Evolutionary conservation across 2,797 vertebrate species (phyloP), one percentile per base, ranked within the genome.

Genomic region (Taeniopygia guttata): DNA sequence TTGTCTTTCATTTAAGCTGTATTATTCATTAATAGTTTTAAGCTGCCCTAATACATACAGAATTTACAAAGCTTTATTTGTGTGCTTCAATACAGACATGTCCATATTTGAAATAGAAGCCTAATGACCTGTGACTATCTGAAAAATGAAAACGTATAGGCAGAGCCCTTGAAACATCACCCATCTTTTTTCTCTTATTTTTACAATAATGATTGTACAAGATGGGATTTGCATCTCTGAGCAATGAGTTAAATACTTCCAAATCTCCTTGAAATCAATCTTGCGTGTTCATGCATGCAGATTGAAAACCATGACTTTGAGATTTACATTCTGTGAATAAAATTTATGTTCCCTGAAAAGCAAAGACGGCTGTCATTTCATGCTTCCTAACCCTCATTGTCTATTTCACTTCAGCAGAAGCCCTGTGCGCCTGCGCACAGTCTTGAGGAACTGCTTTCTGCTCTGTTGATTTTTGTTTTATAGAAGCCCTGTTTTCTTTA

Each of bases 401-500:
- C 92, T 95, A 3, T 96, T 95, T 97, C 64, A 74, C 89, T 94
- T 94, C 21, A 29, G 85, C 91, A 42, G 80, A 80, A 80, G 66
- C 78, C 49, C 42, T 3, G 8, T 3, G 36, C 76, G 45, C 34
- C 48, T 93, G 94, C 20, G 40, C 91, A 29, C 72, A 46, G 94
- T 93, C 64, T 49, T 36, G 86, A 93, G 78, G 94, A 90, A 68
- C 34, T 91, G 97, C 96, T 97, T 97, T 97, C 96, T 98, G 96
- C 97, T 96, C 95, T 95, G 96, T 96, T 26, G 19, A 59, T 94
- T 97, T 77, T 94, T 96, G 95, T 93, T 97, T 96, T 94, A 95
- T 90, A 96, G 97, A 98, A 96, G 51, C 89, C 88, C 84, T 94
- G 87, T 90, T 97, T 98, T 97, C 76, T 97, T 97, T 97, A 97